Evolutionary conservation across 1,140 invertebrate genomes (phyloP).

Genomic region (Drusus annulatus): DNA sequence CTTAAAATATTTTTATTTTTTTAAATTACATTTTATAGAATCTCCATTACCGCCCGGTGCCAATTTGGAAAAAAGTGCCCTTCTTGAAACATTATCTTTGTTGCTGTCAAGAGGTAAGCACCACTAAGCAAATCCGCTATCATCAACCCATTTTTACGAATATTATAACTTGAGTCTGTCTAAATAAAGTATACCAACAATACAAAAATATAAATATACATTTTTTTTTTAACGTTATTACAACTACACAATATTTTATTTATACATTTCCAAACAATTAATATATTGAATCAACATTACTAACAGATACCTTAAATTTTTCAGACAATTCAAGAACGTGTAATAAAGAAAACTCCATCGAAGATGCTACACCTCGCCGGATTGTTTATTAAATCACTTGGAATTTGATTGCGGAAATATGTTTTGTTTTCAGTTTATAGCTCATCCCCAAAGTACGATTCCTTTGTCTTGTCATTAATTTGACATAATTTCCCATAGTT

Average conservation of each 20-base stretch:
- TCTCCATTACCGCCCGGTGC: neutral
- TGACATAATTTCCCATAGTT: too few relatives aligned
- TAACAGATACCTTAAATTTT: neutral
- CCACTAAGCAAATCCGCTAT: too few relatives aligned
- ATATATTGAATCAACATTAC: too few relatives aligned
- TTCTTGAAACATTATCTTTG: neutral
- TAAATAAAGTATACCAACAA: neutral
- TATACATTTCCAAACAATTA: too few relatives aligned
- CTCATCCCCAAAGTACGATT: too few relatives aligned
- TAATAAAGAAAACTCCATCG: neutral
- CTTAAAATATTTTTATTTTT: neutral
- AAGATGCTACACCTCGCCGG: neutral
- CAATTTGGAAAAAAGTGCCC: neutral
- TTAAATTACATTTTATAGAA: neutral
- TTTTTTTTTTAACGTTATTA: too few relatives aligned
- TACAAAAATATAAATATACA: too few relatives aligned
- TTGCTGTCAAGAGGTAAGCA: too few relatives aligned
- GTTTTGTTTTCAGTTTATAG: too few relatives aligned
- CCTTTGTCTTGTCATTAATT: too few relatives aligned
- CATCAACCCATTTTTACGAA: neutral
- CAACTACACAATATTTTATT: too few relatives aligned
- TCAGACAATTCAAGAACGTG: neutral
- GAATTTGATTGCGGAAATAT: neutral
- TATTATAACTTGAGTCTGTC: neutral
- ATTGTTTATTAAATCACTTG: neutral